Evolutionary conservation across 2,113 vertebrate genomes (phyloP), one percentile per base, ranked within the genome.

Genomic region (Peucedramus taeniatus): DNA sequence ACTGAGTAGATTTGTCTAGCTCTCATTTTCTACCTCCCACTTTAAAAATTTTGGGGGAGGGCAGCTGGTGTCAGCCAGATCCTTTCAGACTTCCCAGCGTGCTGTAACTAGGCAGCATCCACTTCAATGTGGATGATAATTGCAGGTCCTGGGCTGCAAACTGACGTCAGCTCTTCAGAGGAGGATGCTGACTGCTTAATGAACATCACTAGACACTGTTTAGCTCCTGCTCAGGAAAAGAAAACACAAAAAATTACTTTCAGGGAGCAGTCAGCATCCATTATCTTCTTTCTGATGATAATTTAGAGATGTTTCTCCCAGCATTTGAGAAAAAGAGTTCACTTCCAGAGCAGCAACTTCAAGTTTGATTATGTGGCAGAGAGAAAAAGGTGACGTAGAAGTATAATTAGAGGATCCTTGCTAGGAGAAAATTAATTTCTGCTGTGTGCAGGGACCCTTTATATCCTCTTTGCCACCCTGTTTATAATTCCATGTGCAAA

Each of bases 161-260:
- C 94, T 97, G 91, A 97, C 90, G 79, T 97, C 96, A 97, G 79
- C 76, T 47, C 91, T 77, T 91, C 95, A 74, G 85, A 97, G 89
- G 81, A 96, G 94, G 83, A 94, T 95, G 90, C 92, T 97, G 94
- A 93, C 94, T 96, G 80, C 83, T 95, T 93, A 97, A 97, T 96
- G 93, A 96, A 35, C 91, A 97, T 82, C 90, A 83, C 93, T 93
- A 96, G 96, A 77, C 40, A 53, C 68, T 86, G 72, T 87, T 92
- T 95, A 89, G 81, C 84, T 96, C 93, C 71, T 80, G 69, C 94
- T 95, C 59, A 22, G 74, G 61, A 88, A 89, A 93, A 87, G 57
- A 89, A 92, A 93, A 76, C 57, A 71, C 28, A 84, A 72, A 94
- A 93, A 94, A 93, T 64, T 61, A 76, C 89, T 95, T 94, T 90